Conservation (phyloP, 2,888 invertebrate genomes). For the Pediacus dermestoides region DNA sequence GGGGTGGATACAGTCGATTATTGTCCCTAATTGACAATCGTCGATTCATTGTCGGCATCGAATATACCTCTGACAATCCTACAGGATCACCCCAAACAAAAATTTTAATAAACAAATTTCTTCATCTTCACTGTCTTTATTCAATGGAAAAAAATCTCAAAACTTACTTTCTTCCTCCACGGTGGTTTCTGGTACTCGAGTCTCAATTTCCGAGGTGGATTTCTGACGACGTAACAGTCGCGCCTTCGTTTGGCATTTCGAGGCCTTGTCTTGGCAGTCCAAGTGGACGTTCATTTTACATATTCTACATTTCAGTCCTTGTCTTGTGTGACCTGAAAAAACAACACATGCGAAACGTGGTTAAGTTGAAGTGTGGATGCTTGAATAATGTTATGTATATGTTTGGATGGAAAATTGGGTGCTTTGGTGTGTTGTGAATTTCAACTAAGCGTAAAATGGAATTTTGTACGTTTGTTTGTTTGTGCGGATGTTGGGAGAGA, state of each 20-base stretch:
- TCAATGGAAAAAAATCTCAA: too few species aligned
- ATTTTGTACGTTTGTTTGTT: too few species aligned
- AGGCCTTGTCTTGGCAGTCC: constrained; percentile 80
- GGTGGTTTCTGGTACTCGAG: constrained; percentile 61
- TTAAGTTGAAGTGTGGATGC: too few species aligned
- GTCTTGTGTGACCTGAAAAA: constrained; percentile 78
- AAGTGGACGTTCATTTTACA: constrained; percentile 90
- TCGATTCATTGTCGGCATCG: constrained; percentile 48
- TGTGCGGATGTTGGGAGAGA: too few species aligned
- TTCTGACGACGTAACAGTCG: constrained; percentile 81
- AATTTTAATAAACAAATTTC: constrained; percentile 10
- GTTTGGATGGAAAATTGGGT: too few species aligned
- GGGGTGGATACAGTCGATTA: constrained; percentile 35
- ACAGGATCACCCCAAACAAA: too few species aligned
- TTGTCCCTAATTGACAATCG: constrained; percentile 45
- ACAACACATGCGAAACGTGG: too few species aligned
- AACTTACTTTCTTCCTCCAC: constrained; percentile 82
- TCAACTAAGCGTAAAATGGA: too few species aligned
- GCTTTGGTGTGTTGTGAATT: too few species aligned
- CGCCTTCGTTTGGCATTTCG: constrained; percentile 82
- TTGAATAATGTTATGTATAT: too few species aligned
- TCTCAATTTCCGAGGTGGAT: constrained; percentile 81
- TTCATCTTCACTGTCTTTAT: too few species aligned
- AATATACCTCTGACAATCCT: constrained; percentile 36
- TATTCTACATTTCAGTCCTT: constrained; percentile 83